Evolutionary conservation across 35 echinoderm and acorn worm species (phyloP).

Genomic region (Stichopus chloronotus): DNA sequence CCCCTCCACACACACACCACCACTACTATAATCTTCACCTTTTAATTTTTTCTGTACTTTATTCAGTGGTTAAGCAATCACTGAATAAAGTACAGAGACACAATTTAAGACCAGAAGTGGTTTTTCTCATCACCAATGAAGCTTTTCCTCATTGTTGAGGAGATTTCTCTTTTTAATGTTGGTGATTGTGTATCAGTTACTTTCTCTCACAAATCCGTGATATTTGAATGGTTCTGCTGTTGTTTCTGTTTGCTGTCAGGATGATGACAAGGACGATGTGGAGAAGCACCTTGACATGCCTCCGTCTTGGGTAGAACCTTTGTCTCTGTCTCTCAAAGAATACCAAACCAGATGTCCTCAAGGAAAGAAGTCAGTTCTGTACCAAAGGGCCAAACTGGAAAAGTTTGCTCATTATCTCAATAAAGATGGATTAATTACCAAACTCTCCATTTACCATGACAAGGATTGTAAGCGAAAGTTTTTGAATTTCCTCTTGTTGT

Average conservation of each 20-base stretch:
- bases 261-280: constrained; percentile 95
- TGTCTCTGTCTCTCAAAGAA: constrained; percentile 74
- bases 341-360: constrained; percentile 95
- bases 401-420: constrained; percentile 97
- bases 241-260: constrained; percentile 45
- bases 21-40: no score
- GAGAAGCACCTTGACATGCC: constrained; percentile 97
- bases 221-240: no score
- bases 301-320: constrained; percentile 81
- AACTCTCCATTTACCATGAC: constrained; percentile 85
- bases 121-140: no score
- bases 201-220: no score
- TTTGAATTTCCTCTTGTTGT: not conserved
- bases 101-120: no score
- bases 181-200: no score
- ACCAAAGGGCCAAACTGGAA: constrained; percentile 94
- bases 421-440: constrained; percentile 92
- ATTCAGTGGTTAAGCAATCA: no score
- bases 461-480: constrained; percentile 80
- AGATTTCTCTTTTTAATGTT: no score
- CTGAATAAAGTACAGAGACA: no score
- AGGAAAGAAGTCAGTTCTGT: constrained; percentile 87
- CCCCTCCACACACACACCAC: no score
- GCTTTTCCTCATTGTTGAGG: no score
- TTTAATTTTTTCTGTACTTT: no score